Evolutionary conservation across 2,888 invertebrate genomes (phyloP), one percentile per base, ranked within the genome.

Genomic region (Rotaria magnacalcarata): DNA sequence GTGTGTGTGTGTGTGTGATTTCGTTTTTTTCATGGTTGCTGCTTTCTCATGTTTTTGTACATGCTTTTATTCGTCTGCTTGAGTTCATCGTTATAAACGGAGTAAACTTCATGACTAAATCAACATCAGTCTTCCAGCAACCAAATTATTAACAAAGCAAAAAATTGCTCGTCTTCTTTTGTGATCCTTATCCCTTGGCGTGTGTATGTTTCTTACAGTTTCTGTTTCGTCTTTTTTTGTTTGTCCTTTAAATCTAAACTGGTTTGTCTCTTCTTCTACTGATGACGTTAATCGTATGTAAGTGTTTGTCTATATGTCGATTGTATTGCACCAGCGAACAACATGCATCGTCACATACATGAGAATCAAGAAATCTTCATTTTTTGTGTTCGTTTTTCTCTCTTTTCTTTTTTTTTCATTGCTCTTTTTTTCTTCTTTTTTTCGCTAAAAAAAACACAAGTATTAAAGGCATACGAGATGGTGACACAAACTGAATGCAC

Each of bases 11-110:
- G 27, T 67, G 27, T 14, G 34, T 67, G 27, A 27, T 67, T 67
- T 52, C 16, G 52, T 52, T 52, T 52, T 52, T 52, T 52, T 52
- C 67, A 34, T 67, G 67, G 67, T 67, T 67, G 67, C 67, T 67
- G 67, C 67, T 67, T 67, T 67, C 67, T 67, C 67, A 67, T 67
- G 67, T 67, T 67, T 60, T 67, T 67, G 67, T 67, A 67, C 67
- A 67, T 67, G 67, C 67, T 67, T 67, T 67, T 67, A 67, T 67
- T 67, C 67, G 67, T 67, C 67, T 34, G 67, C 67, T 67, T 67
- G 67, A 67, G 34, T 67, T 67, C 67, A 67, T 67, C 67, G 67
- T 67, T 67, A 27, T 67, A 67, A 67, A 67, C 67, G 67, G 67
- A 67, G 67, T 67, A 34, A 67, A 67, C 34, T 34, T 67, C 16